Evolutionary conservation across 2,797 vertebrate species (phyloP).

Genomic region (Amphiprion clarkii): DNA sequence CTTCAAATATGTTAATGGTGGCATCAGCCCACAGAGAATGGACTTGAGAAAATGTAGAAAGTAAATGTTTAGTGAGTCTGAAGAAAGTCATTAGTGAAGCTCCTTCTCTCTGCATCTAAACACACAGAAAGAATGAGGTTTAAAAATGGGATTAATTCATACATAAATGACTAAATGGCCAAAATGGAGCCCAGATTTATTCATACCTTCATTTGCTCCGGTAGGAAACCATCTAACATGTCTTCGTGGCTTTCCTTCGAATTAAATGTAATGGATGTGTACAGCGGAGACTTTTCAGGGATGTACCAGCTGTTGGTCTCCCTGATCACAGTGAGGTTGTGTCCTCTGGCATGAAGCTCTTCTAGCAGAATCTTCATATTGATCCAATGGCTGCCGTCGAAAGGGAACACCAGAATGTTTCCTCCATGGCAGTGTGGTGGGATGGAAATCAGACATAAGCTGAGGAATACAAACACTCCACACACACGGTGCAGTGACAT

Average conservation of each 20-base stretch:
- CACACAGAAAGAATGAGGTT: neutral
- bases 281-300: constrained; percentile 72
- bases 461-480: constrained; percentile 36
- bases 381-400: constrained; percentile 84
- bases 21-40: constrained; percentile 51
- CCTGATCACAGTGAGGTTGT: constrained; percentile 78
- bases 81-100: constrained; percentile 60
- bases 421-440: constrained; percentile 66
- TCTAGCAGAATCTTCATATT: constrained; percentile 82
- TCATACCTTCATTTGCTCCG: constrained; percentile 59
- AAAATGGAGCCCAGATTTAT: fast-evolving
- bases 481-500: neutral
- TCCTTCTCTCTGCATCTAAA: constrained; percentile 64
- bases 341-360: constrained; percentile 77
- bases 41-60: constrained; percentile 51
- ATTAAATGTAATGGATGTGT: constrained; percentile 65
- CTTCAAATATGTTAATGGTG: constrained; percentile 48
- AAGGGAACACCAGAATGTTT: constrained; percentile 78
- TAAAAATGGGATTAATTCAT: neutral
- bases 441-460: constrained; percentile 37
- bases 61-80: constrained; percentile 64
- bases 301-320: constrained; percentile 76
- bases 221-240: constrained; percentile 62
- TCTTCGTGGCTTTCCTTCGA: neutral
- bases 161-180: neutral